Evolutionary conservation across 2,888 invertebrate genomes (phyloP), one percentile per base, ranked within the genome.

Genomic region (Nebria brevicollis): DNA sequence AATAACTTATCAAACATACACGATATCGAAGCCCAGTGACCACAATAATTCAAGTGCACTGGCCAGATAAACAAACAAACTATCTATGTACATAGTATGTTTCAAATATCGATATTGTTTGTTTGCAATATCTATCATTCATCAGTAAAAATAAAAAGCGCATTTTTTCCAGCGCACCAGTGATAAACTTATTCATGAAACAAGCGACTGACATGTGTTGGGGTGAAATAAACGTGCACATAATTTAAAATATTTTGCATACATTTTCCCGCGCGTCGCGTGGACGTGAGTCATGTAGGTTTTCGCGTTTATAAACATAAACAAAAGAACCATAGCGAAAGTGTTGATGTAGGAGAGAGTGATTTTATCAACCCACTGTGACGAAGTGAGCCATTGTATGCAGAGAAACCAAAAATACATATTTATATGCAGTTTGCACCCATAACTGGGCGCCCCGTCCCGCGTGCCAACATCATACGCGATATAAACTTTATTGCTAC

Each of bases 331-430:
- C 54, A 54, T 8, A 54, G 8, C 54, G 72, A 72, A 66, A 73
- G 78, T 78, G 78, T 78, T 78, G 78, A 78, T 78, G 78, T 78
- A 73, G 78, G 74, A 77, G 78, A 78, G 77, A 78, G 74, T 78
- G 78, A 78, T 78, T 78, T 78, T 78, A 78, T 78, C 78, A 78
- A 73, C 78, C 78, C 78, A 78, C 78, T 78, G 78, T 78, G 78
- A 74, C 78, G 74, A 43, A 74, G 66, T 73, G 66, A 78, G 43
- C 74, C 78, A 78, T 78, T 78, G 78, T 78, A 78, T 78, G 78
- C 78, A 78, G 78, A 78, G 66, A 72, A 78, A 78, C 74, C 66
- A 73, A 73, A 78, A 73, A 78, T 78, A 78, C 78, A 78, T 78
- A 78, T 78, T 78, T 78, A 78, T 78, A 78, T 74, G 66, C 66